phyloP scores from a whole-genome alignment of 2,888 invertebrate species.

The Archaeoteleia sp. region DNA sequence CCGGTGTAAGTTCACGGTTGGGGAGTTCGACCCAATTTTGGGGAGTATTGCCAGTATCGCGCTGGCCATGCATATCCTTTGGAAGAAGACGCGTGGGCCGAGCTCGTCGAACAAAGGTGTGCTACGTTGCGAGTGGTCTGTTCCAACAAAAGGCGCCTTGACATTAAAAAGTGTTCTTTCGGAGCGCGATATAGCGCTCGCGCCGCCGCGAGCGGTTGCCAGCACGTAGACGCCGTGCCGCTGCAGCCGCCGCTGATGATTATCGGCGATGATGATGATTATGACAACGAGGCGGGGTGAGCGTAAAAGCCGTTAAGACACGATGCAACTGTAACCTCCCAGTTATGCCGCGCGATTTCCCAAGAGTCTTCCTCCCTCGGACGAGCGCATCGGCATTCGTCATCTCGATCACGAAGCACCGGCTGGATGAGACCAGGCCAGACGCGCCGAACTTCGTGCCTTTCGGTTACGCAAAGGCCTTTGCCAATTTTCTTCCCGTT shows the following conservation, averaged over 20 bases:
- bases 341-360: slow-evolving; percentile 43
- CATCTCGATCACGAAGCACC: slow-evolving; percentile 17
- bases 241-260: slow-evolving; percentile 44
- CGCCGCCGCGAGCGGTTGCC: slow-evolving; percentile 40
- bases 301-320: too few species aligned
- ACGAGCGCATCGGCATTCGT: slow-evolving; percentile 16
- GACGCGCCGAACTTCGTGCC: too few species aligned
- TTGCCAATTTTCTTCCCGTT: slow-evolving; percentile 18
- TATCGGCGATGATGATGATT: slow-evolving; percentile 46
- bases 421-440: slow-evolving; percentile 4
- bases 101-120: slow-evolving; percentile 46
- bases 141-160: slow-evolving; percentile 55
- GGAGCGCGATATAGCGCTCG: slow-evolving; percentile 45
- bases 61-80: slow-evolving; percentile 40
- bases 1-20: slow-evolving; percentile 45
- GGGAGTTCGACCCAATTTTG: slow-evolving; percentile 49
- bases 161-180: slow-evolving; percentile 58
- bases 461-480: slow-evolving; percentile 23
- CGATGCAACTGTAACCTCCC: slow-evolving; percentile 46
- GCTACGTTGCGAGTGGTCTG: slow-evolving; percentile 30
- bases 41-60: too few species aligned
- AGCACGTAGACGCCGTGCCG: too few species aligned
- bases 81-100: slow-evolving; percentile 38
- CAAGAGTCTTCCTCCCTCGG: slow-evolving; percentile 22
- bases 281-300: slow-evolving; percentile 51